Conservation (phyloP, 2,888 invertebrate species). For the Branchipolynoe longqiensis region DNA sequence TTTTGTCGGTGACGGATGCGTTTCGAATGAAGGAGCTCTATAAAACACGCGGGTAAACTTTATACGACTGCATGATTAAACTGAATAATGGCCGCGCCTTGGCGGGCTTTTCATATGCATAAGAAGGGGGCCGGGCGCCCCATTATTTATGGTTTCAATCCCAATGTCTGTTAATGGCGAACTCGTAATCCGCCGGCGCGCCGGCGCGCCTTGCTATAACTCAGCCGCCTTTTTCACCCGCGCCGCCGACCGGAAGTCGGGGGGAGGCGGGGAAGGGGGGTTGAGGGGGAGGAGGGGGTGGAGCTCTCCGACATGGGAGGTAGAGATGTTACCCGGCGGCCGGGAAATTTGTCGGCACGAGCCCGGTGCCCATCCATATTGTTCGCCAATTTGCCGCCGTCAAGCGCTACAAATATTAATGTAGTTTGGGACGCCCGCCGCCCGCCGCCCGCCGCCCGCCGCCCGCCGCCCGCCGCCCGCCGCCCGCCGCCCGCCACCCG, state of each 20-base stretch:
- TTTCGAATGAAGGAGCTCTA: constrained; percentile 45
- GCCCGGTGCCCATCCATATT: constrained; percentile 35
- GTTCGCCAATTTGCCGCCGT: constrained; percentile 54
- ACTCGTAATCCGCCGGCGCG: constrained; percentile 1
- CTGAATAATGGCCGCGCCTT: constrained; percentile 33
- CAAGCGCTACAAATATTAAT: constrained; percentile 54
- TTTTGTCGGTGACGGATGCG: constrained; percentile 29
- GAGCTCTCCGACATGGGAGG: constrained; percentile 46
- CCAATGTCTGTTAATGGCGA: constrained; percentile 52
- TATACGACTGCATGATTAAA: constrained; percentile 53
- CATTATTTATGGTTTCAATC: constrained; percentile 55
- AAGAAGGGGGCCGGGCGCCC: background rate
- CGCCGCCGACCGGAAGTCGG: constrained; percentile 26
- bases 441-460: too few relatives aligned
- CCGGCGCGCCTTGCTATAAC: constrained; percentile 45
- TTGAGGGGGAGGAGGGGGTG: too few relatives aligned
- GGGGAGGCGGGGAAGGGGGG: too few relatives aligned
- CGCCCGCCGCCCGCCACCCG: too few relatives aligned
- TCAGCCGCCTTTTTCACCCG: constrained; percentile 23
- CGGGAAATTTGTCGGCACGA: constrained; percentile 48
- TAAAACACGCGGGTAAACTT: constrained; percentile 54
- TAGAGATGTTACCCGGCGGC: constrained; percentile 50
- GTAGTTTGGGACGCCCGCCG: constrained; percentile 50
- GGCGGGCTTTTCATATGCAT: constrained; percentile 42
- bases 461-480: too few relatives aligned